These are phyloP conservation scores for Lasioglossum figueresi DNA, from an alignment of 2,888 invertebrate species.

Conservation along the genomic window DNA sequence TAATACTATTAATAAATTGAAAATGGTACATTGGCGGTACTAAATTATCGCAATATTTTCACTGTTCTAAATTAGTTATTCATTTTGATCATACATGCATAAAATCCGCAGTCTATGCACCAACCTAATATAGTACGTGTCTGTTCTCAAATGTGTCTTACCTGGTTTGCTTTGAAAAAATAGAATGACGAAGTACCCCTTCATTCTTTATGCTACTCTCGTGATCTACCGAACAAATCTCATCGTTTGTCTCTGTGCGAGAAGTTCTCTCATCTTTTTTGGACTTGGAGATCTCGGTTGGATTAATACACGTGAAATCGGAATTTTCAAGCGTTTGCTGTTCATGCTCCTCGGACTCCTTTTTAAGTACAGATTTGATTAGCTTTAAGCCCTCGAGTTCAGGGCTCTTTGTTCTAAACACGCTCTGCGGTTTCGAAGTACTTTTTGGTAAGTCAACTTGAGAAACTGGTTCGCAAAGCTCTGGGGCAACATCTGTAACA, in stretches of 20 bases:
- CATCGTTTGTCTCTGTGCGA: slow-evolving; percentile 84
- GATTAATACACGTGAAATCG: slow-evolving; percentile 57
- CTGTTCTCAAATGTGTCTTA: slow-evolving; percentile 28
- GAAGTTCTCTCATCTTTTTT: slow-evolving; percentile 42
- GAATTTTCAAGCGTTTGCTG: slow-evolving; percentile 51
- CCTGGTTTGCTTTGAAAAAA: slow-evolving; percentile 83
- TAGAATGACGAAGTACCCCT: slow-evolving; percentile 83
- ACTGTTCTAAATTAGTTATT: not conserved
- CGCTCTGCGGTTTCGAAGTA: slow-evolving; percentile 67
- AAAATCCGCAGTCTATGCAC: not conserved
- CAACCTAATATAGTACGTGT: not conserved
- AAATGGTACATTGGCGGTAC: not conserved
- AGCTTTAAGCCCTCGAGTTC: slow-evolving; percentile 66
- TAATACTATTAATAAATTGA: not conserved
- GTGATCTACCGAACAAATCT: slow-evolving; percentile 87
- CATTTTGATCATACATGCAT: not conserved
- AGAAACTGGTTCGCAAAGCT: slow-evolving; percentile 18
- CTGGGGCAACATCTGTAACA: slow-evolving; percentile 45
- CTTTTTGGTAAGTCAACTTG: slow-evolving; percentile 66
- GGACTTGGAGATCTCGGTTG: slow-evolving; percentile 21
- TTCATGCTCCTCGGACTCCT: slow-evolving; percentile 67
- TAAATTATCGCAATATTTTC: not conserved
- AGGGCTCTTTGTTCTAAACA: slow-evolving; percentile 54
- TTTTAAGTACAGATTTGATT: slow-evolving; percentile 73
- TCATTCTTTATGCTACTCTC: slow-evolving; percentile 85